Evolutionary conservation across 2,113 vertebrate species (phyloP).

Genomic region (Gambusia affinis): DNA sequence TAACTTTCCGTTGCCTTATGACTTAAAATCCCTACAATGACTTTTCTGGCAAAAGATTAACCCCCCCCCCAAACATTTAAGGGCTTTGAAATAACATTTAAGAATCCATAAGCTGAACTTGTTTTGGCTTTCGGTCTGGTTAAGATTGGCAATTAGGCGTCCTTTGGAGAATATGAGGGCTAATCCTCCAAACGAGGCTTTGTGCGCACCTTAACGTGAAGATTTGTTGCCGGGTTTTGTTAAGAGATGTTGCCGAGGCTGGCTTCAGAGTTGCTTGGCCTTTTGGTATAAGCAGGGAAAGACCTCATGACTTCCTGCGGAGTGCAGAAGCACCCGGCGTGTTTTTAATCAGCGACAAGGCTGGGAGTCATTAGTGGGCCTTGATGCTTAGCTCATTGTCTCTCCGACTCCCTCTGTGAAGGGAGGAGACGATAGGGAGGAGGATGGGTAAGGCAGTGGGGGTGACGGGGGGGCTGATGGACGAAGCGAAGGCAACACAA

Average conservation of each 20-base stretch:
- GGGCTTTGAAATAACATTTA: conserved; percentile 10
- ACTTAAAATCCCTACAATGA: too few species aligned
- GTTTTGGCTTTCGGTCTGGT: conserved; percentile 40
- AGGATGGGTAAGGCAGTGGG: too few species aligned
- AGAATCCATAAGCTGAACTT: conserved; percentile 25
- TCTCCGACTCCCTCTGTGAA: conserved; percentile 65
- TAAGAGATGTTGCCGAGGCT: conserved; percentile 29
- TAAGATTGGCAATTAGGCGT: conserved; percentile 40
- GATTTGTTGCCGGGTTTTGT: conserved; percentile 25
- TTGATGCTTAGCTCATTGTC: conserved; percentile 80
- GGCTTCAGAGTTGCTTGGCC: conserved; percentile 40
- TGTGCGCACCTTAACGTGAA: conserved; percentile 13
- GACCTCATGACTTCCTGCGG: conserved; percentile 71
- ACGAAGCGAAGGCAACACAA: conserved; percentile 41
- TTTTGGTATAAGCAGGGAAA: conserved; percentile 51
- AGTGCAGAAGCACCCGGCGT: conserved; percentile 84
- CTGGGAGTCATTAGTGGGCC: conserved; percentile 81
- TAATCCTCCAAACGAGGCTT: conserved; percentile 40
- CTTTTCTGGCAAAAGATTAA: too few species aligned
- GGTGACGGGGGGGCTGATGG: background rate
- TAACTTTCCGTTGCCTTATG: too few species aligned
- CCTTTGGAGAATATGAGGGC: conserved; percentile 39
- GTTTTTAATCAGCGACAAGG: conserved; percentile 84
- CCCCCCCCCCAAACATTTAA: background rate
- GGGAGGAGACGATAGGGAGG: conserved; percentile 32